Evolutionary conservation across 2,888 invertebrate genomes (phyloP), one percentile per base, ranked within the genome.

Genomic region (Diabrotica balteata): DNA sequence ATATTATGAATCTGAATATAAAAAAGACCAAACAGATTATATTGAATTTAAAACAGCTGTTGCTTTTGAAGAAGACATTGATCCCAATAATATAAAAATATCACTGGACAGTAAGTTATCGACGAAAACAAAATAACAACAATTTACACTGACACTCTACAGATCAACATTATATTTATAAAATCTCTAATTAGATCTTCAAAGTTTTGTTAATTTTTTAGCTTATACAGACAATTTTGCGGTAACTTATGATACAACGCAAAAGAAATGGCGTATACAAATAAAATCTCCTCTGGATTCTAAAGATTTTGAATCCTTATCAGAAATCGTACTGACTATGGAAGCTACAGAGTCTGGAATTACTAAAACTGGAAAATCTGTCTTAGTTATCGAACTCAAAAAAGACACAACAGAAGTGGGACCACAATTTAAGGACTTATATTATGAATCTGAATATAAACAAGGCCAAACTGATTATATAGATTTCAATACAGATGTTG

Each of bases 371-470:
- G 32, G 32, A 32, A 32, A 5, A 5, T 1, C 32, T 32, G 32
- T 32, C 2, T 32, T 32, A 2, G 32, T 32, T 32, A 2, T 32
- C 32, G 32, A 32, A 32, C 32, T 32, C 32, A 32, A 32, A 32
- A 32, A 1, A 32, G 32, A 32, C 5, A 2, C 32, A 32, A 32
- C 32, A 32, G 32, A 32, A 32, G 32, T 32, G 32, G 66, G 69
- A 8, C 73, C 71, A 8, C 55, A 66, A 54, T 73, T 73, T 68
- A 65, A 66, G 2, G 47, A 66, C 9, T 44, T 58, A 0, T 69
- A 63, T 44, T 73, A 71, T 50, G 43, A 22, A 22, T 65, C 62
- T 4, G 17, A 53, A 7, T 72, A 72, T 22, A 59, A 50, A 3
- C n/a, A 47, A 32, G 60, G 17, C 9, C 45, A 52, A 17, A 69